These are phyloP conservation scores for Metridium senile DNA, from an alignment of 92 coral and sea anemone species.

Conservation along the genomic window DNA sequence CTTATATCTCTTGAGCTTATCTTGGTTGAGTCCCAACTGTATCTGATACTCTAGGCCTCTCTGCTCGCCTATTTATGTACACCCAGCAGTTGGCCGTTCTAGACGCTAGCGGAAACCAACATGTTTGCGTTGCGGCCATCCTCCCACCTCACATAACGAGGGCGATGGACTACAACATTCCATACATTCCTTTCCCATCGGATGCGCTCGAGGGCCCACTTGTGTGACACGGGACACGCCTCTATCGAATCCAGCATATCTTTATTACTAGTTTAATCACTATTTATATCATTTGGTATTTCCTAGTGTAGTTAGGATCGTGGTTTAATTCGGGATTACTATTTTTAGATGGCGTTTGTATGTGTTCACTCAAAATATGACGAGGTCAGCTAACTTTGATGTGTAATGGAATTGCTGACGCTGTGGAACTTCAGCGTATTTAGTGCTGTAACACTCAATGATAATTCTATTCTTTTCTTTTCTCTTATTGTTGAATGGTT, in stretches of 20 bases:
- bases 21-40: background rate
- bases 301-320: background rate
- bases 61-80: constrained; percentile 8
- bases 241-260: background rate
- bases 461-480: too few species aligned
- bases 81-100: background rate
- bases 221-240: background rate
- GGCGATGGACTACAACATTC: background rate
- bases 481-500: too few species aligned
- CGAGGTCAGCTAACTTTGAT: too few species aligned
- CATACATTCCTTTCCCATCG: background rate
- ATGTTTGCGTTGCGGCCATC: background rate
- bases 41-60: background rate
- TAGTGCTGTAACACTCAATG: too few species aligned
- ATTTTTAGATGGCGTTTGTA: too few species aligned
- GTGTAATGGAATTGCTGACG: too few species aligned
- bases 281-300: background rate
- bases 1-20: background rate
- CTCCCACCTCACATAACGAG: background rate
- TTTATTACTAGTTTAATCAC: background rate
- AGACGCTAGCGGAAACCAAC: constrained; percentile 11
- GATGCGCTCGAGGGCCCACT: background rate
- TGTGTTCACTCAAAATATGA: too few species aligned
- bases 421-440: too few species aligned
- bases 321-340: too few species aligned